A percentile compares a stretch with the other conserved stretches of the same genome.
These are phyloP conservation scores for Aleiodes sp. DNA, from an alignment of 1,140 invertebrate species.

Conservation along the genomic window DNA sequence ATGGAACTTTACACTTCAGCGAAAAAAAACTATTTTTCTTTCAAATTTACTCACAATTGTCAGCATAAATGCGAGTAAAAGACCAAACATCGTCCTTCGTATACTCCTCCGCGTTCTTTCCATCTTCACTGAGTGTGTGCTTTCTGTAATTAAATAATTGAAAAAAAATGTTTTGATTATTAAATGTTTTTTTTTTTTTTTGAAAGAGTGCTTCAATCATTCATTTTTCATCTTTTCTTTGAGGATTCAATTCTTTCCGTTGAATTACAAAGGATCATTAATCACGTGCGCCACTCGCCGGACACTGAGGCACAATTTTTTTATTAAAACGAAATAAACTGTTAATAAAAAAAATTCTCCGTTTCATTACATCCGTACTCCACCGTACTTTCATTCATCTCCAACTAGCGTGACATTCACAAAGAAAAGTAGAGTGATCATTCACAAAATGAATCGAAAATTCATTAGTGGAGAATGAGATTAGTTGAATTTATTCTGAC, in stretches of 20 bases:
- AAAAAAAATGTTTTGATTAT: conserved; percentile 30
- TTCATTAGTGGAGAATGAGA: too few species aligned
- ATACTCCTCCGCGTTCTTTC: conserved; percentile 62
- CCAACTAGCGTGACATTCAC: not conserved
- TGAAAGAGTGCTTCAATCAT: not conserved
- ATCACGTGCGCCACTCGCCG: not conserved
- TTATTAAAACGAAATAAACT: not conserved
- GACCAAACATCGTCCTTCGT: conserved; percentile 53
- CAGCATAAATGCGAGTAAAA: conserved; percentile 55
- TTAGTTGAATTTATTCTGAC: too few species aligned
- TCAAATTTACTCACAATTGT: conserved; percentile 54
- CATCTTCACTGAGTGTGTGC: conserved; percentile 51
- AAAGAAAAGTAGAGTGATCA: not conserved
- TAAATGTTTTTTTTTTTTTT: not conserved
- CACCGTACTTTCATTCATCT: not conserved
- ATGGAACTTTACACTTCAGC: not conserved
- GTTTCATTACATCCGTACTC: not conserved
- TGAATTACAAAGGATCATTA: not conserved
- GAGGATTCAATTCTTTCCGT: too few species aligned
- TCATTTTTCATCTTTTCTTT: not conserved
- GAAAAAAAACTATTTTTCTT: not conserved
- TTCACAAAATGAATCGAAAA: not conserved
- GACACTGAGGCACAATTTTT: not conserved
- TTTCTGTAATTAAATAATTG: conserved; percentile 54
- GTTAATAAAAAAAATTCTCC: not conserved